Conservation (phyloP, 2,888 invertebrate species). For the Chaetoderma sp. region DNA sequence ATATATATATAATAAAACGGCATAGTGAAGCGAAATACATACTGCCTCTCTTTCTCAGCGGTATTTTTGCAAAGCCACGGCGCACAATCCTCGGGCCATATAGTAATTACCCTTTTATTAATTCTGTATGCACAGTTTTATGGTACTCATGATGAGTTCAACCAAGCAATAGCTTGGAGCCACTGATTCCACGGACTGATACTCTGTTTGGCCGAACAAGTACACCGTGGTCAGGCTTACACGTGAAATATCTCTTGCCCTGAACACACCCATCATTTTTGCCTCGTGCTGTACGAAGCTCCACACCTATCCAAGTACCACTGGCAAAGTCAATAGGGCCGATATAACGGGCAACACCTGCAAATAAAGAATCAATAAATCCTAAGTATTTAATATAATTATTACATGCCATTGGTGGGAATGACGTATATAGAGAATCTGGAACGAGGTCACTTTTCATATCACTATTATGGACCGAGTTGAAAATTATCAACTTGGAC, state of each 20-base stretch:
- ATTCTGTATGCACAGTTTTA: too few species aligned
- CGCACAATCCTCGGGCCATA: too few species aligned
- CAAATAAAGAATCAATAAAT: slow-evolving; percentile 1
- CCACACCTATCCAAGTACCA: slow-evolving; percentile 72
- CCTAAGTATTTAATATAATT: neutral
- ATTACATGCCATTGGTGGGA: neutral
- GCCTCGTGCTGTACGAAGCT: slow-evolving; percentile 68
- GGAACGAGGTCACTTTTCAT: too few species aligned
- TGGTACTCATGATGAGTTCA: too few species aligned
- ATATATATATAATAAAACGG: too few species aligned
- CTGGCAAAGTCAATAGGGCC: slow-evolving; percentile 72
- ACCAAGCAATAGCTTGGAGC: slow-evolving; percentile 69
- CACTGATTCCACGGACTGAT: slow-evolving; percentile 72
- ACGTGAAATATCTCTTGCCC: slow-evolving; percentile 66
- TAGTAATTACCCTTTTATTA: too few species aligned
- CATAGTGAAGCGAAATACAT: too few species aligned
- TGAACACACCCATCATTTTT: slow-evolving; percentile 68
- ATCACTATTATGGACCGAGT: too few species aligned
- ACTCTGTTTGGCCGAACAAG: slow-evolving; percentile 67
- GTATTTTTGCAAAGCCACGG: too few species aligned
- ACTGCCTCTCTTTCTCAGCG: too few species aligned
- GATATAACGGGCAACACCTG: slow-evolving; percentile 69
- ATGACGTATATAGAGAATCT: too few species aligned
- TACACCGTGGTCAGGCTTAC: slow-evolving; percentile 65
- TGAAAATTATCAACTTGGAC: too few species aligned